Base-by-base conservation (phyloP, 1,140 invertebrate species). In the Scaptomyza hsui region DNA sequence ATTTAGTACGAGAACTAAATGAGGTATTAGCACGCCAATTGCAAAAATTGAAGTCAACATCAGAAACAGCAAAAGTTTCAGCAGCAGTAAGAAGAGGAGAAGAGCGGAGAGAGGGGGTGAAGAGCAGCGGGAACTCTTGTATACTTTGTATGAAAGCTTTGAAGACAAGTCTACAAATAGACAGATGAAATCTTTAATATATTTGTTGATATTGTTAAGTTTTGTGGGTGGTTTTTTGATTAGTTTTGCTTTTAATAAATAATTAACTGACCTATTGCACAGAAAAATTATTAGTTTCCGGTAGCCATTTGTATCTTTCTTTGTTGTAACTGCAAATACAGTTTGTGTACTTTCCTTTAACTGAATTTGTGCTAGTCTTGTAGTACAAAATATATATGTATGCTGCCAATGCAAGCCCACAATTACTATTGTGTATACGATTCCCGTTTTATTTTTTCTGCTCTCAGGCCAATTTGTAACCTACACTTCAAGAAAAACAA, bases 1-100 rank as follows among this genome's bases (percentile, higher is more conserved):
- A 82, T 72, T 78, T 88, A 75, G 75, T 77, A 72, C 82, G 82
- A 83, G 78, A 88, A 82, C 82, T 88, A 88, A 88, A 88, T 88
- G 82, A 88, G 82, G 82, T 88, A 88, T 88, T 88, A 88, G 72
- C 82, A 88, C 82, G 82, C 82, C 82, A 88, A 88, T 89, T 88
- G 82, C 7, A 29, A 75, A 75, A 78, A 75, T 62, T 78, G 74
- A 78, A 82, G 82, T 69, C 59, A 76, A 69, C 65, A 35, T 3
- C 53, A 47, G n/a, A 47, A 37, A 47, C 42, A 59, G 12, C 15
- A 45, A 19, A 13, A 15, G 26, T n/a, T 32, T 35, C 51, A 53
- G 0, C 6, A 9, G 26, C 26, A 5, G n/a, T n/a, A 24, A 24
- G 0, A 24, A 37, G 7, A 37, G n/a, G 0, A 37, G 12, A 12